Percentiles rank a stretch among this genome's conserved stretches.
Evolutionary conservation across 2,888 invertebrate genomes (phyloP).

Genomic region (Microplitis manilae): DNA sequence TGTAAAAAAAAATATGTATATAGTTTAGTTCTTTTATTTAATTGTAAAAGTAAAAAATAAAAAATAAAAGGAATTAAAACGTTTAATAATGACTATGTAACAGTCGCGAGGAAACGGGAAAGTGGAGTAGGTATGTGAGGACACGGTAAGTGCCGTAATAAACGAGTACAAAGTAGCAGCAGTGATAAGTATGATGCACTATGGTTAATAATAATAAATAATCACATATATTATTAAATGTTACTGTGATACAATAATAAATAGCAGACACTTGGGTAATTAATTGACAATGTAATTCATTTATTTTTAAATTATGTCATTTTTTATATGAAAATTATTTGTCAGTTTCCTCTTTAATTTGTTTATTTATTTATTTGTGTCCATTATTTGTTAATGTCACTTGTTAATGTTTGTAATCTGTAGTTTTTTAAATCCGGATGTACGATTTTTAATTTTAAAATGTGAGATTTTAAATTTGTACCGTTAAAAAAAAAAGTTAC

Average conservation of each 20-base stretch:
- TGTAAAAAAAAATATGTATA: neutral
- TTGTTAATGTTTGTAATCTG: too few species aligned
- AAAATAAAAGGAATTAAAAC: neutral
- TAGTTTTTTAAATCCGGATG: too few species aligned
- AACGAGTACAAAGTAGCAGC: slow-evolving; percentile 1
- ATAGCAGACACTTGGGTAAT: neutral
- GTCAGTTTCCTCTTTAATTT: neutral
- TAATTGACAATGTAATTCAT: neutral
- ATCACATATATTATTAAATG: neutral
- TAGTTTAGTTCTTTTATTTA: neutral
- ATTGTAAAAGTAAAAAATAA: neutral
- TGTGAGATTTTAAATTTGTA: too few species aligned
- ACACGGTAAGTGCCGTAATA: slow-evolving; percentile 1
- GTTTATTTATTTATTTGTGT: neutral
- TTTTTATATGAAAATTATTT: neutral
- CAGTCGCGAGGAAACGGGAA: neutral
- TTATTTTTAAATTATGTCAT: neutral
- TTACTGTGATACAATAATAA: neutral
- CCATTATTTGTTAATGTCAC: neutral
- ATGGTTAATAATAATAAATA: neutral
- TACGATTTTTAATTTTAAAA: too few species aligned
- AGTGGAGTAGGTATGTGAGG: neutral
- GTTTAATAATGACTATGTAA: neutral
- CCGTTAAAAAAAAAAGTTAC: too few species aligned
- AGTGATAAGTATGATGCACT: slow-evolving; percentile 1